Evolutionary conservation across 1,140 invertebrate genomes (phyloP), one percentile per base, ranked within the genome.

Genomic region (Caenorhabditis brenneri): DNA sequence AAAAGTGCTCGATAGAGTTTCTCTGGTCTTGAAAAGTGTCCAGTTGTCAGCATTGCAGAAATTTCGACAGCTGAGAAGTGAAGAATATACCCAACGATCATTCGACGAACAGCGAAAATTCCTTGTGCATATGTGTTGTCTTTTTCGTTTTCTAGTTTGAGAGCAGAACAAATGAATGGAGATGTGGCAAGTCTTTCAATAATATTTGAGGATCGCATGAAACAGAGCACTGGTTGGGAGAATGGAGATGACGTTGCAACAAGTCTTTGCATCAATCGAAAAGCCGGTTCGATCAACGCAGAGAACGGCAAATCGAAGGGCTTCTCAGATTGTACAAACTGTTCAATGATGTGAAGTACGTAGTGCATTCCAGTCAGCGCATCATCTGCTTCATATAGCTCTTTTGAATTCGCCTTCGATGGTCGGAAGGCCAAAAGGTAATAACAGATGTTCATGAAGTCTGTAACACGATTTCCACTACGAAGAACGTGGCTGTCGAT

Each of bases 41-140:
- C 82, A 31, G 33, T 80, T 19, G 60, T 78, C 7, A 83, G 58
- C 48, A 79, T 29, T 29, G 82, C 46, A 15, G 82, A 79, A 19
- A 79, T 83, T 79, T 83, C 82, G 10, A 80, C 65, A 39, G 82
- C 82, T 9, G 82, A 39, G 24, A 83, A 48, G n/a, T 83, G 65
- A 22, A 83, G 74, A 48, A 83, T 80, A 16, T 65, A 83, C 7
- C 82, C 78, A 31, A 65, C 82, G n/a, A 83, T 80, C 69, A 83
- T 79, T 46, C 82, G 33, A n/a, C 65, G 65, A 42, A 42, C 82
- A 79, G 82, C 33, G 31, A 83, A 58, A n/a, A 79, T 12, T 58
- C 29, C 51, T 65, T 83, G 42, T 31, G 74, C 33, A n/a, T 31
- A 55, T 3, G 65, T 74, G 36, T 79, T 51, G 24, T 79, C 82